These are phyloP conservation scores for Neotoma lepida DNA, from an alignment of 2,113 vertebrate species.

Conservation along the genomic window DNA sequence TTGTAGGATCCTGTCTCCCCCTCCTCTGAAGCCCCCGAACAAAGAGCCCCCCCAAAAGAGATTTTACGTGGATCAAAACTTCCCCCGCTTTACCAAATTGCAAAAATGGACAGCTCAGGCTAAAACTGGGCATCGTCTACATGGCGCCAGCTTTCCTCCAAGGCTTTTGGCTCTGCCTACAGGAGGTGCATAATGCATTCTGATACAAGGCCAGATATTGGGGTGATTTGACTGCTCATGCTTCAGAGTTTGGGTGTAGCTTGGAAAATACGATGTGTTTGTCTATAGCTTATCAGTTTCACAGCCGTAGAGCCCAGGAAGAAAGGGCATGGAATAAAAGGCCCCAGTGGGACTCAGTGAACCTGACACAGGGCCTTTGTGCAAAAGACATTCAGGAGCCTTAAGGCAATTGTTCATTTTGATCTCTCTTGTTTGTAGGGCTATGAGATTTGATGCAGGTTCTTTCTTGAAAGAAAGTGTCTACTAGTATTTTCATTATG, in stretches of 20 bases:
- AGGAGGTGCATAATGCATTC: neutral
- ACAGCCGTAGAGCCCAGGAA: neutral
- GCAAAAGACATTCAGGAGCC: neutral
- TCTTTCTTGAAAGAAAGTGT: neutral
- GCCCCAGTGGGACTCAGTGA: neutral
- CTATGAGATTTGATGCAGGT: neutral
- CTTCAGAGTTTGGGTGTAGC: neutral
- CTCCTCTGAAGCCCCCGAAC: neutral
- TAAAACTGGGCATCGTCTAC: neutral
- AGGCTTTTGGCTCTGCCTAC: constrained; percentile 2
- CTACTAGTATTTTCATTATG: neutral
- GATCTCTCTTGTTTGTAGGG: constrained; percentile 21
- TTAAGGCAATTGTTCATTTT: neutral
- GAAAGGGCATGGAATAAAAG: neutral
- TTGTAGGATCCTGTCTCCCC: neutral
- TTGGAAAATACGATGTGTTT: neutral
- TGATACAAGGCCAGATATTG: constrained; percentile 30
- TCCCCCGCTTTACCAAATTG: neutral
- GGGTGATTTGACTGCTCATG: neutral
- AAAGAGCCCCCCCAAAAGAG: constrained; percentile 25
- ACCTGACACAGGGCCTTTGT: neutral
- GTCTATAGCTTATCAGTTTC: neutral
- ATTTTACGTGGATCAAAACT: constrained; percentile 52
- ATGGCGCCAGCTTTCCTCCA: neutral
- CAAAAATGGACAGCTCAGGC: neutral